Evolutionary conservation across 2,113 vertebrate species (phyloP), one percentile per base, ranked within the genome.

Genomic region (Choloepus hoffmanni): DNA sequence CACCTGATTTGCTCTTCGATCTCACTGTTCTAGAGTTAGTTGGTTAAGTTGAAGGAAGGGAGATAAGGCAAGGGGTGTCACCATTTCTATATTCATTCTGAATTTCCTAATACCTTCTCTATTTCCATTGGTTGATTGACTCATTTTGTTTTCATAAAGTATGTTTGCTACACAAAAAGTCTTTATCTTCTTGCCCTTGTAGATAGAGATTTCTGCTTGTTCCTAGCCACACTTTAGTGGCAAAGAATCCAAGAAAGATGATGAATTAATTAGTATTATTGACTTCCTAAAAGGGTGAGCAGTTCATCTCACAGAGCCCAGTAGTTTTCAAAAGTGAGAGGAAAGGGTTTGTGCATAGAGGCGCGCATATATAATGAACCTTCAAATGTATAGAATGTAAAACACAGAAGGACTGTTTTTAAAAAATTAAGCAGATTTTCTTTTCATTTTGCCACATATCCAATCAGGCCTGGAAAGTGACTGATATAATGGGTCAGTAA

Each of bases 241-340:
- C 85, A 65, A 88, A 89, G 65, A 62, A 58, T 84, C 73, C 65
- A 95, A 85, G 94, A 92, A 92, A 95, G 86, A 93, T 94, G 94
- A 95, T 94, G 63, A 96, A 96, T 97, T 96, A 96, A 91, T 97
- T 83, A 89, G 91, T 63, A 88, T 77, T 96, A 97, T 73, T 94
- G 97, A 97, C 36, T 70, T 97, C 78, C 96, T 95, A 53, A 97
- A 84, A 68, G 82, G 90, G 65, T 73, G 85, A 96, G 21, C 82
- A 30, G 83, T 88, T 85, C 84, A 88, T 77, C 70, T 94, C 83
- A 21, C 60, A 21, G 85, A 96, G n/a, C 30, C 87, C 24, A 62
- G 82, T 87, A 18, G 60, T 92, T 90, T 89, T 89, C 90, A 82
- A 72, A 53, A 85, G 60, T 2, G 2, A 85, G 72, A 33, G 60